Evolutionary conservation across 1,140 invertebrate genomes (phyloP).

Genomic region (Drosophila orosa): DNA sequence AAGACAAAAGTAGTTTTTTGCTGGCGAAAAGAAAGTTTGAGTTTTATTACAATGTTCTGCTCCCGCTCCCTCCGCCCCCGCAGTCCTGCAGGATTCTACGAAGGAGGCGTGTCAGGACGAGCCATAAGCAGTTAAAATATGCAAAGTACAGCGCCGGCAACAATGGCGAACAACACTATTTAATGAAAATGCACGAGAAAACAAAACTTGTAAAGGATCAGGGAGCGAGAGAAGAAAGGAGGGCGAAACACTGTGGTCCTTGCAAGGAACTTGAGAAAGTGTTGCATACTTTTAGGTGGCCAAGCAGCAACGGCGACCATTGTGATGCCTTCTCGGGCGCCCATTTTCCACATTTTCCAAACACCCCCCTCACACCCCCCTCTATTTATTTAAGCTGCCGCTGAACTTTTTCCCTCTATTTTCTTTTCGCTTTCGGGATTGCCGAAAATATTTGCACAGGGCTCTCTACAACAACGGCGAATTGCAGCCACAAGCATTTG

Average conservation of each 20-base stretch:
- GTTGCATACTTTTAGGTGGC: conserved; percentile 72
- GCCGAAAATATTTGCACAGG: conserved; percentile 66
- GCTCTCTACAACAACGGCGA: conserved; percentile 29
- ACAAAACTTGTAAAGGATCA: conserved; percentile 52
- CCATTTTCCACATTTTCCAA: conserved; percentile 10
- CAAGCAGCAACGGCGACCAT: conserved; percentile 33
- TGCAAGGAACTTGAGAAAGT: conserved; percentile 60
- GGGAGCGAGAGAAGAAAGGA: background rate
- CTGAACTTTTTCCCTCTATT: conserved; percentile 59
- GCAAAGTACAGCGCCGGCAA: conserved; percentile 60
- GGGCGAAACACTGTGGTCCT: background rate
- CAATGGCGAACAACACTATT: conserved; percentile 62
- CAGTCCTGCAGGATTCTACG: background rate
- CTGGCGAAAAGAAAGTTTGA: conserved; percentile 52
- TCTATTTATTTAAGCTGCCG: conserved; percentile 70
- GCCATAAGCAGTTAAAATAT: conserved; percentile 68
- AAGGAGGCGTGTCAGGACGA: conserved; percentile 29
- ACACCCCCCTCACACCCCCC: background rate
- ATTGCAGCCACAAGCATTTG: conserved; percentile 63
- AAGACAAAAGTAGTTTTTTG: conserved; percentile 67
- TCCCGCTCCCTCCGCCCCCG: background rate
- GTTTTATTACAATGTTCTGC: conserved; percentile 72
- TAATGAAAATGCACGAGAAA: conserved; percentile 70
- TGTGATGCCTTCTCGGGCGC: conserved; percentile 32
- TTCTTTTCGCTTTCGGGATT: conserved; percentile 65